Evolutionary conservation across 2,888 invertebrate species (phyloP), one percentile per base, ranked within the genome.

Genomic region (Lepidochitona cinerea): DNA sequence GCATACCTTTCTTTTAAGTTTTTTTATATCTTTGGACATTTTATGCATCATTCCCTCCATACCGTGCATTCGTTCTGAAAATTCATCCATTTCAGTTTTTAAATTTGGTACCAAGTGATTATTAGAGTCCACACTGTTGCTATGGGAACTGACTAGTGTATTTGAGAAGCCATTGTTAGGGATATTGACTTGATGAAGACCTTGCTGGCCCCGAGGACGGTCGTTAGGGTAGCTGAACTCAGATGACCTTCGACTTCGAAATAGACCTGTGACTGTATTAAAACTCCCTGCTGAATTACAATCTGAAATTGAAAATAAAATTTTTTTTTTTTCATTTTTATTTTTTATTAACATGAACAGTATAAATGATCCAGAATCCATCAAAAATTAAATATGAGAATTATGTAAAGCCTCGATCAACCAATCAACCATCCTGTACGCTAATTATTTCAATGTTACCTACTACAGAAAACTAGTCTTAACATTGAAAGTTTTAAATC

Each of bases 11-110:
- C 91, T 90, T 81, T 92, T 90, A 79, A 93, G 86, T 74, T 92
- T 91, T 79, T 91, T 91, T 26, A 93, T 87, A 64, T 92, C 92
- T 79, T 92, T 91, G 74, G 92, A 92, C 84, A 93, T 91, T 73
- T 90, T 90, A 67, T 91, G 90, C 59, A 93, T 90, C 1, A 92
- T 87, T 49, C 90, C 91, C 84, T 93, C 93, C 73, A 93, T 88
- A 7, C 93, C 93, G 75, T 92, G 88, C 26, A 91, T 85, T 33
- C 89, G 79, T 32, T 80, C 80, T 69, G 90, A 89, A 69, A 89
- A 78, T 14, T 83, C 74, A 36, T 87, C 85, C 75, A 86, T 66
- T 26, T 80, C 79, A 18, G 79, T 77, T 35, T 78, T 74, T 12
- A 59, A 26, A 18, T 3, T 29, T 66, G 23, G 14, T 14, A 18